These are phyloP conservation scores for Tretioscincus oriximinensis DNA, from an alignment of 2,113 vertebrate genomes.

Conservation along the genomic window DNA sequence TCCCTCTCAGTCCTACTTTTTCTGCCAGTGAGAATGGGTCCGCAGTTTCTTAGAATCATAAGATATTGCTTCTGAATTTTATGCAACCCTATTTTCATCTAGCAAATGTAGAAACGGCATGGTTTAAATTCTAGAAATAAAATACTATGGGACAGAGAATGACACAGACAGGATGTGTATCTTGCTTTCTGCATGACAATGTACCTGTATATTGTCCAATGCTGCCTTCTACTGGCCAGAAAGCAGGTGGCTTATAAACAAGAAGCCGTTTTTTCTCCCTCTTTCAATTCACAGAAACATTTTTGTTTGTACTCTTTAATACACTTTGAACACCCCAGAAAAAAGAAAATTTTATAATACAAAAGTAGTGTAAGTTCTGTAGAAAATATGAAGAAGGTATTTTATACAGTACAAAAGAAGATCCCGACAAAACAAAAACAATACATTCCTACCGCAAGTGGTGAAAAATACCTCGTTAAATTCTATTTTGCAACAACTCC, in stretches of 20 bases:
- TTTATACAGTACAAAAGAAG: neutral
- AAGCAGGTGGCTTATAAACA: neutral
- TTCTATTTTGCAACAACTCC: no score
- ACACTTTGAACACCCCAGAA: neutral
- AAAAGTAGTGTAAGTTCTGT: neutral
- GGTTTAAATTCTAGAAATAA: neutral
- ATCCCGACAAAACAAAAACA: neutral
- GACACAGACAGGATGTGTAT: neutral
- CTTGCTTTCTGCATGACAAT: neutral
- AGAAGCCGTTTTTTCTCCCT: neutral
- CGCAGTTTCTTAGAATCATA: no score
- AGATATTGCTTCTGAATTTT: no score
- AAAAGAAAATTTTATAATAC: neutral
- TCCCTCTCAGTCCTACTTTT: no score
- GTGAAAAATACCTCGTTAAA: neutral
- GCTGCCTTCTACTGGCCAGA: slow-evolving; percentile 62
- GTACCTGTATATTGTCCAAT: slow-evolving; percentile 32
- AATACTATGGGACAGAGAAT: neutral
- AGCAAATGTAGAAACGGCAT: neutral
- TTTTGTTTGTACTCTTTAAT: neutral
- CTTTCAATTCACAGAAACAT: neutral
- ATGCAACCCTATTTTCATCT: no score
- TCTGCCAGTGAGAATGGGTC: no score
- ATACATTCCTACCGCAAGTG: no score
- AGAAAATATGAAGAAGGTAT: neutral